Conservation (phyloP, 2,113 vertebrate genomes). For the Oncorhynchus keta region DNA sequence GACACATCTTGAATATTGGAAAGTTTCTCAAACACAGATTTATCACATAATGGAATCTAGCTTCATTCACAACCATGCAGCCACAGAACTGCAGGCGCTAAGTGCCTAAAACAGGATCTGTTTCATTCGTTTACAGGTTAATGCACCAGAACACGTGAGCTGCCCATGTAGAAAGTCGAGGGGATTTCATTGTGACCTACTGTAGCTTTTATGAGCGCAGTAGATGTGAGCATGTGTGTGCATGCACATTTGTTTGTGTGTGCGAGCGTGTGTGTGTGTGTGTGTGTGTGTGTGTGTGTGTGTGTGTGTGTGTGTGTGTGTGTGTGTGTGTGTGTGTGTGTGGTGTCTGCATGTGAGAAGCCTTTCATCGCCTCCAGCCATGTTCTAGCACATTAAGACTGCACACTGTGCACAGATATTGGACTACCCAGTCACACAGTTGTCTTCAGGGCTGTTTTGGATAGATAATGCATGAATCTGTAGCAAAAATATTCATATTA, state of each 20-base stretch:
- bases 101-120: slow-evolving; percentile 33
- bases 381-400: slow-evolving; percentile 38
- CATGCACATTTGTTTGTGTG: neutral
- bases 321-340: neutral
- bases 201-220: slow-evolving; percentile 6
- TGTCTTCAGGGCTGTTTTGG: slow-evolving; percentile 19
- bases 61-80: slow-evolving; percentile 36
- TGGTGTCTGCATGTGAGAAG: neutral
- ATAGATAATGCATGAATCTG: slow-evolving; percentile 24
- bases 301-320: too few relatives aligned
- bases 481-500: slow-evolving; percentile 36
- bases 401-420: slow-evolving; percentile 26
- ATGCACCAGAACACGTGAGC: slow-evolving; percentile 9
- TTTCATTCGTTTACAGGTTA: slow-evolving; percentile 34
- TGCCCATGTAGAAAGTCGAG: neutral
- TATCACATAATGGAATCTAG: slow-evolving; percentile 67
- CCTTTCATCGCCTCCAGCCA: slow-evolving; percentile 19
- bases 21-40: slow-evolving; percentile 34
- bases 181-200: neutral
- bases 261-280: neutral
- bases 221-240: neutral
- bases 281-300: too few relatives aligned
- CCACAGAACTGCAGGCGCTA: slow-evolving; percentile 24
- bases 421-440: slow-evolving; percentile 17
- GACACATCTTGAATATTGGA: slow-evolving; percentile 39